A percentile compares a stretch with the other conserved stretches of the same genome.
phyloP scores from a whole-genome alignment of 2,797 vertebrate species.

The Threskiornis aethiopicus region DNA sequence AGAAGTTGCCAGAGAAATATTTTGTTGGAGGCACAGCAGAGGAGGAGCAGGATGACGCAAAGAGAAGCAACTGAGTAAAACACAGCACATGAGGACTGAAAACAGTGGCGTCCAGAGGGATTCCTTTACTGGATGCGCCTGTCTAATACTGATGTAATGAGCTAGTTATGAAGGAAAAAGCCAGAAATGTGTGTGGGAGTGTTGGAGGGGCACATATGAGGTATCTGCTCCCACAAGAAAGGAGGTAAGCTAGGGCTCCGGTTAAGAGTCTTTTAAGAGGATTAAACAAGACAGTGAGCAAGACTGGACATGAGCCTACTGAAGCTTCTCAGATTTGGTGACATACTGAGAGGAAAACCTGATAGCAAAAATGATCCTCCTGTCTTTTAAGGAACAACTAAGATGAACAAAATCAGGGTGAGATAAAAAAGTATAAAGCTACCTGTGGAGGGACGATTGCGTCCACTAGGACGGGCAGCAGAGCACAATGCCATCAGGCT shows the following conservation, averaged over 20 bases:
- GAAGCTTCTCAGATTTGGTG: not conserved
- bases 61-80: conserved; percentile 12
- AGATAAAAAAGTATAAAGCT: not conserved
- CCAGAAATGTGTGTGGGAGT: conserved; percentile 4
- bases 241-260: not conserved
- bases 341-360: not conserved
- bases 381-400: not conserved
- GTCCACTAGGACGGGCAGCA: not conserved
- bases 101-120: not conserved
- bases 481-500: not conserved
- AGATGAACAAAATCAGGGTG: not conserved
- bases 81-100: not conserved
- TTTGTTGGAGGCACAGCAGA: conserved; percentile 22
- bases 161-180: conserved; percentile 3
- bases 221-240: not conserved
- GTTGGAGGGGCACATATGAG: not conserved
- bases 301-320: not conserved
- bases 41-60: not conserved
- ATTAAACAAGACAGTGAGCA: not conserved
- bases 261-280: not conserved
- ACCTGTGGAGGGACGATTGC: fast-evolving
- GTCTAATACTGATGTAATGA: conserved; percentile 5
- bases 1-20: not conserved
- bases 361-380: not conserved
- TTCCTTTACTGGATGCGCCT: not conserved